These are phyloP conservation scores for Bombylius discolor DNA, from an alignment of 2,888 invertebrate genomes.

Conservation along the genomic window DNA sequence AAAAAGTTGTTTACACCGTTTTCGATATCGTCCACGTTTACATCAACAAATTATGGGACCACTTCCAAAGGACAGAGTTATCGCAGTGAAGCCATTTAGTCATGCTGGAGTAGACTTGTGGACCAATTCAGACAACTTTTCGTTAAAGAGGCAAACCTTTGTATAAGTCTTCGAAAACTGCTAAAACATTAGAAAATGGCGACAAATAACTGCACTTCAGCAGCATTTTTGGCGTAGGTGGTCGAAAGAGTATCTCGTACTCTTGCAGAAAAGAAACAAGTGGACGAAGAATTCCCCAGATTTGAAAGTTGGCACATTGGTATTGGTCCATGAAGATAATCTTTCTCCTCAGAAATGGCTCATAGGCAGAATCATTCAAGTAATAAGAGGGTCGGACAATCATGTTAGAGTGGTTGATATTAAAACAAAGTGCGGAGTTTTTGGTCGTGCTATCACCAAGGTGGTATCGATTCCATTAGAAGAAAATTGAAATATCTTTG, in stretches of 20 bases:
- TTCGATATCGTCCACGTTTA: no score
- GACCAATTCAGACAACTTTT: no score
- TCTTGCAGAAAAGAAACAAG: background rate
- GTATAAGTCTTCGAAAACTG: background rate
- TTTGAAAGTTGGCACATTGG: background rate
- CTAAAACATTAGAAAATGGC: background rate
- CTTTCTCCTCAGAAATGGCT: background rate
- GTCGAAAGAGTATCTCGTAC: background rate
- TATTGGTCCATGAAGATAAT: background rate
- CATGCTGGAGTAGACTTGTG: no score
- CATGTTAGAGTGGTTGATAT: background rate
- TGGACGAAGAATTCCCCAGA: background rate
- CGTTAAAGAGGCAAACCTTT: no score
- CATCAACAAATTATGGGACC: no score
- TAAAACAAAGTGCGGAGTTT: background rate
- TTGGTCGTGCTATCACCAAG: background rate
- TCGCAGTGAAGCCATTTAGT: no score
- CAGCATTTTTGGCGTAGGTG: background rate
- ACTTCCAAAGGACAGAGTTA: no score
- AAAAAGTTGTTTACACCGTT: no score
- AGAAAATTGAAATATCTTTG: background rate
- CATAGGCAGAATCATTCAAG: background rate
- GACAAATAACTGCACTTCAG: background rate
- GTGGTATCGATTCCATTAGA: background rate
- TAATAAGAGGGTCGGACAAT: background rate